Base-by-base conservation (phyloP, 2,888 invertebrate species). In the Busseola fusca region DNA sequence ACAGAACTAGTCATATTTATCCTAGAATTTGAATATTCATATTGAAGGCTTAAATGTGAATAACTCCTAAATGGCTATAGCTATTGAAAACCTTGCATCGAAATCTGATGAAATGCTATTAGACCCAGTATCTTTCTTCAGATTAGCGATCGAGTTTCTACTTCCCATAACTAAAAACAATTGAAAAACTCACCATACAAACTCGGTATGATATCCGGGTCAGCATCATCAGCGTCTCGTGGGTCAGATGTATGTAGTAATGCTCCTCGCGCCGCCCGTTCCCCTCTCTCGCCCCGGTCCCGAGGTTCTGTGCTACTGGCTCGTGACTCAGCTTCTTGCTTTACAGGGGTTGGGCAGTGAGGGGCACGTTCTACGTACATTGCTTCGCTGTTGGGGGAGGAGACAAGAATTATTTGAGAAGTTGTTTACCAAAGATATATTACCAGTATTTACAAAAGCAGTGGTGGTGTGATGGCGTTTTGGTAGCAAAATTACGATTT, bases 161-260 rank as follows among this genome's bases (percentile, higher is more conserved):
- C 10, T 40, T 18, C 1, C 6, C 16, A 30, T n/a, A 5, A 37
- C 27, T 21, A 34, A 59, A 14, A 45, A 37, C 18, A 7, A 18
- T 9, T 27, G 9, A 50, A 63, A 0, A 62, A 92, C 97, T 96
- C 89, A 98, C 98, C 98, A 94, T 98, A 98, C 93, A 98, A 97
- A 96, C 97, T 98, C 83, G 98, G 97, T 93, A 98, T 98, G 87
- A 98, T 98, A 93, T 98, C 98, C 62, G 98, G 98, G 94, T 98
- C 98, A 67, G 97, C 97, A 88, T 98, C 98, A 86, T 97, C 97
- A 68, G 92, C 92, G 5, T 93, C 93, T n/a, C 92, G 83, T 0
- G 93, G 92, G 25, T 94, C 91, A 84, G 94, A 89, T 10, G 91
- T 92, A 52, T 91, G 91, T 7, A 93, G 93, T 81, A 92, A 90